phyloP scores from a whole-genome alignment of 2,888 invertebrate genomes.

The Stenoptilia bipunctidactyla region DNA sequence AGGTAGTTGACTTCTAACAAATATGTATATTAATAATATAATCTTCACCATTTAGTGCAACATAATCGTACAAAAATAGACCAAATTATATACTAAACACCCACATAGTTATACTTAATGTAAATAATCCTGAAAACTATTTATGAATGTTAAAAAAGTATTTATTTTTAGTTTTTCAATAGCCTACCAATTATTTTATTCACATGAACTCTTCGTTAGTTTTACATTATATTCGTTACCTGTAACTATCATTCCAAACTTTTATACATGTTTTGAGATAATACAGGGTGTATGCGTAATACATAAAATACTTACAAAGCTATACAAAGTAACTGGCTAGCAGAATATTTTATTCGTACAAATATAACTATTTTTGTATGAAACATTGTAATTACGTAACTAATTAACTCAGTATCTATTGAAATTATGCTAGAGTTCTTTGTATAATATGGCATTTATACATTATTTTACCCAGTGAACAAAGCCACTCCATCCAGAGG shows the following conservation, averaged over 20 bases:
- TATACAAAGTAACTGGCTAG: too few species aligned
- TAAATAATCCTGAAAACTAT: constrained; percentile 35
- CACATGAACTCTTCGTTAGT: constrained; percentile 33
- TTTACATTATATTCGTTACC: constrained; percentile 60
- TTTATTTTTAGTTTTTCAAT: constrained; percentile 24
- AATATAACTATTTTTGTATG: too few species aligned
- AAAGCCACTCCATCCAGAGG: too few species aligned
- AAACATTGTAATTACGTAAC: too few species aligned
- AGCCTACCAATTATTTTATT: constrained; percentile 7
- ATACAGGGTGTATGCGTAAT: too few species aligned
- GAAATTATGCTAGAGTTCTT: too few species aligned
- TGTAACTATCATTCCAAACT: constrained; percentile 50
- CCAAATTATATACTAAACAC: constrained; percentile 58
- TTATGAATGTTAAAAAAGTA: constrained; percentile 43
- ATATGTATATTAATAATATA: constrained; percentile 21
- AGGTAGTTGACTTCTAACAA: constrained; percentile 12
- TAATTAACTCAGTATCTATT: too few species aligned
- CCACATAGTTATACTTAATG: constrained; percentile 18
- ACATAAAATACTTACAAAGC: too few species aligned
- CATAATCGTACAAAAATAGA: constrained; percentile 63
- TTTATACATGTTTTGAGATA: too few species aligned
- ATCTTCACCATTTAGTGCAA: constrained; percentile 51
- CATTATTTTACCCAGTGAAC: too few species aligned
- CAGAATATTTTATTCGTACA: too few species aligned
- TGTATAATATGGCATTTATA: too few species aligned